Evolutionary conservation across 2,797 vertebrate genomes (phyloP), one percentile per base, ranked within the genome.

Genomic region (Eospalax fontanierii): DNA sequence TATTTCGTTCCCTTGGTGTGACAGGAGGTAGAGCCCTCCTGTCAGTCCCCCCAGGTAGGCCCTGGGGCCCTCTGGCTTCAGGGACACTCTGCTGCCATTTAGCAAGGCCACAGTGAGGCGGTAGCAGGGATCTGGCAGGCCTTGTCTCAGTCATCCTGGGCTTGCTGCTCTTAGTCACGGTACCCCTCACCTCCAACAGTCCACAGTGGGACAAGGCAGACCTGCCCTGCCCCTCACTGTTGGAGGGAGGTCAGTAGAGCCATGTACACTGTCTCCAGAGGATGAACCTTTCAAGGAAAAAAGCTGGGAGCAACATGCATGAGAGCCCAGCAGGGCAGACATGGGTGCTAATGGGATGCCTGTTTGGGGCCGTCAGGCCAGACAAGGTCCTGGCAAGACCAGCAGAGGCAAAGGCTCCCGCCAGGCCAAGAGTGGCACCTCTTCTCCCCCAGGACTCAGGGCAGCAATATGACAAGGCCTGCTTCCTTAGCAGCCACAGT

Each of bases 381-480:
- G 83, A 92, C 83, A 15, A 92, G 71, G 94, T 94, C 71, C 80
- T 57, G 71, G 86, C 26, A 75, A 90, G 80, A 46, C 35, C 0
- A 14, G 73, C 40, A 6, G 75, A 87, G 71, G 82, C 82, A 1
- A 0, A 78, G 85, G 30, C 46, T 40, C 87, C 93, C 79, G 89
- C 90, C 74, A 43, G 91, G 91, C 35, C 4, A 38, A 57, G 11
- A 59, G 94, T 59, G 89, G 92, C 96, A 94, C 95, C 90, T 70
- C 43, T 5, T 68, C 88, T 87, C 95, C 93, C 46, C 75, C 0
- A 0, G 88, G 90, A 75, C 79, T 54, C 0, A 0, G 63, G 26
- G 65, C 5, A 0, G 65, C 83, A 28, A 73, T 4, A 57, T 78
- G 95, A 40, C 2, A 33, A 76, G 2, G 61, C 50, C 95, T 88